Percentiles rank a stretch among this genome's conserved stretches.
These are phyloP conservation scores for Yponomeuta plumbellus DNA, from an alignment of 2,888 invertebrate species.

Conservation along the genomic window DNA sequence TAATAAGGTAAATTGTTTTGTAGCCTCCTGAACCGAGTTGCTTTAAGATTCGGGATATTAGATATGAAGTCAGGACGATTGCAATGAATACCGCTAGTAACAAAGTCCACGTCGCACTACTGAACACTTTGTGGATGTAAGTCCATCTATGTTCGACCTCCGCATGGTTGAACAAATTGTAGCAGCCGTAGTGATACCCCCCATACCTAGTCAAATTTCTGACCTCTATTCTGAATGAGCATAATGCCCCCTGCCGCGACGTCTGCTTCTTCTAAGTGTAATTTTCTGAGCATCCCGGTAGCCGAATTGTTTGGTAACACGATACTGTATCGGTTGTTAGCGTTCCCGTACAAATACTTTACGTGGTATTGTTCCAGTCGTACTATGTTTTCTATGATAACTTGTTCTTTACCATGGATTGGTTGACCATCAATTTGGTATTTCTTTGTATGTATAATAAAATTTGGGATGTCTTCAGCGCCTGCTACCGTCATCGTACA, in stretches of 20 bases:
- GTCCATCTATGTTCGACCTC: slow-evolving; percentile 18
- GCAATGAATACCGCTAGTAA: slow-evolving; percentile 1
- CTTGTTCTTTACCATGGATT: slow-evolving; percentile 15
- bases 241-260: slow-evolving; percentile 21
- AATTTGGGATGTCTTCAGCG: slow-evolving; percentile 20
- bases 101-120: neutral
- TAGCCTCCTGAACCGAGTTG: neutral
- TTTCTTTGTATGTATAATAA: slow-evolving; percentile 1
- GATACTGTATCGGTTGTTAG: neutral
- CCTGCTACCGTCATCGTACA: slow-evolving; percentile 21
- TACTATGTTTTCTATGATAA: slow-evolving; percentile 10
- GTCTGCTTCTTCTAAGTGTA: slow-evolving; percentile 19
- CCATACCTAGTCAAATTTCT: slow-evolving; percentile 19
- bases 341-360: neutral
- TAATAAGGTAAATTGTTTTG: neutral
- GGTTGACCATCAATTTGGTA: neutral
- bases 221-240: slow-evolving; percentile 20
- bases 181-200: slow-evolving; percentile 17
- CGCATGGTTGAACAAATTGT: slow-evolving; percentile 14
- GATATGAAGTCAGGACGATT: neutral
- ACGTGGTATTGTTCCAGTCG: neutral
- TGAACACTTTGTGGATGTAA: slow-evolving; percentile 20
- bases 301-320: slow-evolving; percentile 12
- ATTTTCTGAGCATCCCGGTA: slow-evolving; percentile 18
- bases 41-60: neutral